Conservation (phyloP, 2,113 vertebrate species). For the Phaetusa simplex region DNA sequence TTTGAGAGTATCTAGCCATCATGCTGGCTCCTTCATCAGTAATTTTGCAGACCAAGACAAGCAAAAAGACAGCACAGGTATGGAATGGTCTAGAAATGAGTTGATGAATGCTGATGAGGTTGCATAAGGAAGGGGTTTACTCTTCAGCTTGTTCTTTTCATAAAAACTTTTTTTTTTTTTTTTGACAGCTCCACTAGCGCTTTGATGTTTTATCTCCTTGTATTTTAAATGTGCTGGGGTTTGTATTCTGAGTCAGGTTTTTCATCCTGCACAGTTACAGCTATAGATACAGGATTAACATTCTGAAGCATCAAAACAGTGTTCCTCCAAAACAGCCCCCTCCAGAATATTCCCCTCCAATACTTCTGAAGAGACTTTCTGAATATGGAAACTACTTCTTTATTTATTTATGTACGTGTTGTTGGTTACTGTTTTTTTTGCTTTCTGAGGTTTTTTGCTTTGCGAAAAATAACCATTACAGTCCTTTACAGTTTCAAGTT, state of each 20-base stretch:
- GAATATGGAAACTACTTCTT: neutral
- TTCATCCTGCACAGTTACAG: neutral
- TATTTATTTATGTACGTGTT: neutral
- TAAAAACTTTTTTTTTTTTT: neutral
- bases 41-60: neutral
- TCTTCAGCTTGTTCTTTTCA: neutral
- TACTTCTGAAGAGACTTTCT: neutral
- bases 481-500: neutral
- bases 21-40: neutral
- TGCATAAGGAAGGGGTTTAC: neutral
- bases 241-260: neutral
- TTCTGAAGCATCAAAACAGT: neutral
- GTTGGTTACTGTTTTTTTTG: neutral
- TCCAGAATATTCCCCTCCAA: neutral
- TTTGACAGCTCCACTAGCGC: neutral
- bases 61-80: neutral
- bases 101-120: neutral
- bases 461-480: neutral
- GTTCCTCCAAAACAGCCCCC: neutral
- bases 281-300: neutral
- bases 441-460: neutral
- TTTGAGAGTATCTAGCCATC: neutral
- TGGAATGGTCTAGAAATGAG: neutral
- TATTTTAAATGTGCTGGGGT: neutral
- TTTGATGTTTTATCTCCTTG: neutral